phyloP scores from a whole-genome alignment of 2,113 vertebrate genomes.

The Dasyprocta punctata region DNA sequence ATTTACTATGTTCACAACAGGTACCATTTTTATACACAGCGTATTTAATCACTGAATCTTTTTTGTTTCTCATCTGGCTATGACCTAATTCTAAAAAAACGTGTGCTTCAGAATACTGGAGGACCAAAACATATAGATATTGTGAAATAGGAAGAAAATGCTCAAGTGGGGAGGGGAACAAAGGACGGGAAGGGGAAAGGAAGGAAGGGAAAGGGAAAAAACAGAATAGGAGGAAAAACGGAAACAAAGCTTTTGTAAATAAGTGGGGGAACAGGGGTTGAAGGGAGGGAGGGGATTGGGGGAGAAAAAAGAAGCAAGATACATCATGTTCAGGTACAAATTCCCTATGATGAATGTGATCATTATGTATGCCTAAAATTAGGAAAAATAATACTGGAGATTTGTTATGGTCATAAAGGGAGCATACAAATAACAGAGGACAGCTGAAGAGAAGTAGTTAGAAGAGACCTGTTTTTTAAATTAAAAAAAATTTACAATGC shows the following conservation, averaged over 20 bases:
- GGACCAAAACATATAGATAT: background rate
- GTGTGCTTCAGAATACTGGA: background rate
- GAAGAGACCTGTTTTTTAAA: background rate
- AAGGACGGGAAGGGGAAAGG: too few species aligned
- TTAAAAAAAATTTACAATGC: background rate
- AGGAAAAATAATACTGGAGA: slow-evolving; percentile 4
- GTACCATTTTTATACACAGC: background rate
- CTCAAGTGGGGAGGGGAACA: background rate
- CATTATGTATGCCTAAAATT: background rate
- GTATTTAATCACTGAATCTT: slow-evolving; percentile 5
- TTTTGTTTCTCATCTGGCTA: slow-evolving; percentile 17
- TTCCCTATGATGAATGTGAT: background rate
- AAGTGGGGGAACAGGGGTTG: background rate
- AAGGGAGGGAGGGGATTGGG: background rate
- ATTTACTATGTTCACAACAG: slow-evolving; percentile 4
- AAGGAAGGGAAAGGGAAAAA: background rate
- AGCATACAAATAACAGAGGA: background rate
- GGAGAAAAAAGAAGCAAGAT: background rate
- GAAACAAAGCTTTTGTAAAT: background rate
- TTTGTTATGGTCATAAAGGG: slow-evolving; percentile 38
- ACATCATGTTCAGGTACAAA: background rate
- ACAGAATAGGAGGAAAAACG: background rate
- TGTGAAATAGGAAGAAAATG: background rate
- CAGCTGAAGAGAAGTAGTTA: background rate
- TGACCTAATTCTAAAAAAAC: slow-evolving; percentile 1